Evolutionary conservation across 2,797 vertebrate genomes (phyloP), one percentile per base, ranked within the genome.

Genomic region (Alfaro cultratus): DNA sequence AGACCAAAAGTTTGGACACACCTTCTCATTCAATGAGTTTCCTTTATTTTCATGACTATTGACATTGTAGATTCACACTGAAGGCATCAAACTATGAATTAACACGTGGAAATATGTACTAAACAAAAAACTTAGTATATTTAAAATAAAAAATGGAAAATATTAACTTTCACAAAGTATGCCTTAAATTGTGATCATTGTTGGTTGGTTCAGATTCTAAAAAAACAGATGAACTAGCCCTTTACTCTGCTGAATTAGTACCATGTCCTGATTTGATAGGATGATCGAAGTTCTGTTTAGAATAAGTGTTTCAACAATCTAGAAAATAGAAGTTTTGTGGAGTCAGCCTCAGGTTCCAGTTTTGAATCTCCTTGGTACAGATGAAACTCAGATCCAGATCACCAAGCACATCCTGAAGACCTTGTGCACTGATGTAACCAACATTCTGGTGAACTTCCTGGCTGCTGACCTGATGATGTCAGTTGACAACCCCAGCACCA

Each of bases 401-500:
- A 92, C 94, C 79, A 99, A 96, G 79, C 97, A 99, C 75, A 81
- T 98, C 74, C 93, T 99, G 94, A 99, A 97, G 94, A 98, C 96
- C 0, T 85, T 98, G 71, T 99, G 97, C 89, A 96, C 97, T 1
- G 97, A 99, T 29, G 94, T 97, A 86, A 96, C 98, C 79, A 99
- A 99, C 92, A 95, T 98, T 78, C 95, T 99, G 91, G 96, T 99
- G 83, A 98, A 96, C 95, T 98, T 97, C 91, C 89, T 98, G 82
- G 97, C 97, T 31, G 95, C 97, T 15, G 98, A 99, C 75, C 93
- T 97, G 79, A 97, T 99, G 97, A 97, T 97, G 96, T 96, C 97
- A 1, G 91, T 95, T 26, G 97, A 98, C 79, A 96, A 95, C 80
- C 95, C 96, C 62, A 87, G 91, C 85, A 31, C 95, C 87, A 96